Base-by-base conservation (phyloP, 2,888 invertebrate genomes). In the Halictus quadricinctus region DNA sequence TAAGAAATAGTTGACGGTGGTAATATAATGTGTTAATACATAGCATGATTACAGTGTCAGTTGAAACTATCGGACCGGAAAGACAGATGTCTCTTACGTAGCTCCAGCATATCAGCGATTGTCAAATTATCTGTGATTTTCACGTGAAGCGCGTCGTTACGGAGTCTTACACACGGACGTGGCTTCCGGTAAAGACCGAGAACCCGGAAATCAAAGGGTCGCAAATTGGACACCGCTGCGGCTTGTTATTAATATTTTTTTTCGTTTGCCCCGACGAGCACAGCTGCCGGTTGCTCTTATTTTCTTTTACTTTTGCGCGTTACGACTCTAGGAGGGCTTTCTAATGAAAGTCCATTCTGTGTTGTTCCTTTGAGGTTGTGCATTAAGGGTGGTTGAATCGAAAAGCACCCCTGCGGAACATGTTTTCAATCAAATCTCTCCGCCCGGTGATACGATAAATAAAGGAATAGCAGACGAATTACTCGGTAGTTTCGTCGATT, bases 141-240 rank as follows among this genome's bases (percentile, higher is more conserved):
- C 85, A 64, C 76, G 66, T 43, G 76, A 58, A 79, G 50, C 66
- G 69, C 78, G 48, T 75, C 83, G 88, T 88, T 80, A 80, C 81
- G 80, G 80, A 69, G 74, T 77, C 72, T 78, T 83, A 81, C 77
- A 77, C 85, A 73, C 79, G 72, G 72, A 81, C 84, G 87, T 88
- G 83, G 76, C 50, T 88, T 89, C 90, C 90, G 91, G 91, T 81
- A 89, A 84, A 89, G 91, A 89, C 88, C 87, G 87, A 81, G 76
- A 60, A 85, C 60, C 90, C 88, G 92, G 91, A 91, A 92, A 90
- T 91, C 90, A 92, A 88, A 85, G 80, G 88, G 88, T 85, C 83
- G 76, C 85, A 85, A 91, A 83, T 84, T 89, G 86, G 84, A 84
- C 88, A 80, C 72, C 54, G 79, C 75, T 48, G 80, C 74, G 82